Percentiles rank a stretch among this genome's conserved stretches.
Evolutionary conservation across 2,113 vertebrate genomes (phyloP).

Genomic region (Gasterosteus aculeatus): DNA sequence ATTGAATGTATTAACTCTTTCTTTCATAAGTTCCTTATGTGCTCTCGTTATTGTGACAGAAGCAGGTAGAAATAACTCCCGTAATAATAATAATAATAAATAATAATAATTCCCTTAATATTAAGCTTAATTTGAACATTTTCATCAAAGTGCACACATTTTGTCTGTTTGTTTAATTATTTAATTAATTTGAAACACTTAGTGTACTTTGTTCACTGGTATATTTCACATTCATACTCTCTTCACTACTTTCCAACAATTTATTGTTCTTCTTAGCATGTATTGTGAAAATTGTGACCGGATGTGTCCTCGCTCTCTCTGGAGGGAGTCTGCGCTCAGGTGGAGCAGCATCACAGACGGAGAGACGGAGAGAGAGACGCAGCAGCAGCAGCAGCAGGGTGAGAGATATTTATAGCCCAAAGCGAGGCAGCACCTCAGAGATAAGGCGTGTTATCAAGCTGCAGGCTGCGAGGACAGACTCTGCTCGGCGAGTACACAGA

Average conservation of each 20-base stretch:
- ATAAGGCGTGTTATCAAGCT: constrained; percentile 58
- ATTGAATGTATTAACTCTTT: too few species aligned
- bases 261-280: too few species aligned
- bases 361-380: neutral
- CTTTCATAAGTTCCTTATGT: too few species aligned
- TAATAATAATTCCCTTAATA: too few species aligned
- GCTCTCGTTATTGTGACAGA: neutral
- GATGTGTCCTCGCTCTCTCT: neutral
- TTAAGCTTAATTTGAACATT: too few species aligned
- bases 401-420: constrained; percentile 63
- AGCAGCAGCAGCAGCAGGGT: constrained; percentile 15
- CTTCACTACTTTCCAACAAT: too few species aligned
- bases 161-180: too few species aligned
- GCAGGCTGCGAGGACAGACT: constrained; percentile 18
- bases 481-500: constrained; percentile 21
- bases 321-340: constrained; percentile 59
- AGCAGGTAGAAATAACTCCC: neutral
- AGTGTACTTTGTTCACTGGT: too few species aligned
- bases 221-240: too few species aligned
- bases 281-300: constrained; percentile 46
- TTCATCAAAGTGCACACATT: too few species aligned
- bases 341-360: constrained; percentile 50
- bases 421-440: constrained; percentile 60
- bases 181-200: too few species aligned
- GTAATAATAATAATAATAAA: neutral